phyloP scores from a whole-genome alignment of 2,888 invertebrate species.

The Dyspetes luteomarginatus region DNA sequence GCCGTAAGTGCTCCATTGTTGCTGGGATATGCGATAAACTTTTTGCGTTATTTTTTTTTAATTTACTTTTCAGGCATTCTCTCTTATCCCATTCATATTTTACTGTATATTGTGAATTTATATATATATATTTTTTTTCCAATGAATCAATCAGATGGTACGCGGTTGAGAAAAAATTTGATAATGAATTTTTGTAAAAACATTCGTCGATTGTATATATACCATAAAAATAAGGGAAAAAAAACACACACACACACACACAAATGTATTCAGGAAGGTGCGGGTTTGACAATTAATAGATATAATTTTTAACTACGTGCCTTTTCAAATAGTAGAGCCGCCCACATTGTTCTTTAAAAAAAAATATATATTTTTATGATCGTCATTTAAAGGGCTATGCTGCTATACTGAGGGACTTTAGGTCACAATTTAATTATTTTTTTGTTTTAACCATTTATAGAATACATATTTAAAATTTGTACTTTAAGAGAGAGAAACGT shows the following conservation, averaged over 20 bases:
- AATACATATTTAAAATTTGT: too few species aligned
- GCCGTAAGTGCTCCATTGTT: slow-evolving; percentile 36
- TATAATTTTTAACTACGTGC: slow-evolving; percentile 50
- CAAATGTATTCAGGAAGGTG: slow-evolving; percentile 20
- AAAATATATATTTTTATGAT: slow-evolving; percentile 59
- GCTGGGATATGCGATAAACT: background rate
- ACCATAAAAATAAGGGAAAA: slow-evolving; percentile 5
- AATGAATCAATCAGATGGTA: background rate
- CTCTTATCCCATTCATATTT: slow-evolving; percentile 4
- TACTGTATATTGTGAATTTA: slow-evolving; percentile 41
- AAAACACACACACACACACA: too few species aligned
- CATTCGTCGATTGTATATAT: background rate
- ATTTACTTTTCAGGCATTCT: background rate
- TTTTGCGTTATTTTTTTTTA: background rate
- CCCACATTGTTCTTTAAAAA: slow-evolving; percentile 46
- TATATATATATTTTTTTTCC: slow-evolving; percentile 46
- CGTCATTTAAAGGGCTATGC: background rate
- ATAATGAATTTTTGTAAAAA: slow-evolving; percentile 47
- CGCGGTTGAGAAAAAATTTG: slow-evolving; percentile 2
- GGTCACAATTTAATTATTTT: too few species aligned
- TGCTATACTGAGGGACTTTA: background rate
- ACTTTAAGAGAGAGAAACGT: too few species aligned
- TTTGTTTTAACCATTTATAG: too few species aligned
- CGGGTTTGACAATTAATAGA: slow-evolving; percentile 37
- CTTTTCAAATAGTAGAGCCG: slow-evolving; percentile 49